These are phyloP conservation scores for Amphilophus citrinellus DNA, from an alignment of 2,113 vertebrate species.

Conservation along the genomic window DNA sequence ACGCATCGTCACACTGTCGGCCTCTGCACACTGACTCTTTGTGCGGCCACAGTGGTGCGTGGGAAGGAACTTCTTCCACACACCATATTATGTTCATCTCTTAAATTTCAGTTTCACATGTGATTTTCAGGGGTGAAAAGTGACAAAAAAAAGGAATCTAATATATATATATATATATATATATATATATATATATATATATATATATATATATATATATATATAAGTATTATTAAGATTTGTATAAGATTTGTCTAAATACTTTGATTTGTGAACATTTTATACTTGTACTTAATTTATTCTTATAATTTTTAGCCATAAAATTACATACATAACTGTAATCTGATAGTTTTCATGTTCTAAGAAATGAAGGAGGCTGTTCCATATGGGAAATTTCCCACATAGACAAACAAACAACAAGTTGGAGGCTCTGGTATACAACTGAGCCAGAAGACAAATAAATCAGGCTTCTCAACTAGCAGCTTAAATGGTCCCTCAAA, in stretches of 20 bases:
- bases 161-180: background rate
- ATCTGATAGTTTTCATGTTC: background rate
- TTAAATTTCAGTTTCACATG: slow-evolving; percentile 26
- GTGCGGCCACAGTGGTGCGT: slow-evolving; percentile 54
- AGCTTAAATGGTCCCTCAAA: background rate
- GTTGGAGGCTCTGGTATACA: background rate
- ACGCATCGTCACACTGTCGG: slow-evolving; percentile 66
- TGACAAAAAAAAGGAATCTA: background rate
- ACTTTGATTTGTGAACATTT: background rate
- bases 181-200: no score
- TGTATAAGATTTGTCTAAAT: background rate
- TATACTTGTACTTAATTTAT: background rate
- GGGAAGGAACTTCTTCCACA: slow-evolving; percentile 56
- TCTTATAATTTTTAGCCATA: background rate
- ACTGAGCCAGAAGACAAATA: background rate
- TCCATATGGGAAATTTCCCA: background rate
- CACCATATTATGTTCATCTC: slow-evolving; percentile 29
- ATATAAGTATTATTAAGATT: background rate
- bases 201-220: no score
- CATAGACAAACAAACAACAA: background rate
- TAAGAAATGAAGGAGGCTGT: background rate
- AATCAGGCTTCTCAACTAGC: background rate
- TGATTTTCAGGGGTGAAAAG: slow-evolving; percentile 40
- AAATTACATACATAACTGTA: background rate
- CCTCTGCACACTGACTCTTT: slow-evolving; percentile 78